phyloP scores from a whole-genome alignment of 1,140 invertebrate species.

The Cotesia typhae region DNA sequence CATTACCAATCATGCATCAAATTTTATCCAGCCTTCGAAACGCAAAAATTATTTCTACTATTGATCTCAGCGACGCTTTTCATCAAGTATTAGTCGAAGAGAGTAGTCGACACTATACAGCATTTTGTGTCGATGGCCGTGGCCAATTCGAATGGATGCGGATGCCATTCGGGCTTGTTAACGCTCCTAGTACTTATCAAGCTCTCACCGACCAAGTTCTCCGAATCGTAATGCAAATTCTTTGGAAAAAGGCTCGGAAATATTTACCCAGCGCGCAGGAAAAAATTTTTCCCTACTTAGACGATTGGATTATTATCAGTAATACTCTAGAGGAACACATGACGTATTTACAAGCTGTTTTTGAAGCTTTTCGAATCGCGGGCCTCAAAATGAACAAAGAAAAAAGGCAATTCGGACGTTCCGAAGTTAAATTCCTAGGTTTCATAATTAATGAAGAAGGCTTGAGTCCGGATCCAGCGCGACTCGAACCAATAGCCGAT shows the following conservation, averaged over 20 bases:
- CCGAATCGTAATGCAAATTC: too few relatives aligned
- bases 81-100: conserved; percentile 27
- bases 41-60: conserved; percentile 40
- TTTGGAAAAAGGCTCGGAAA: too few relatives aligned
- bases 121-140: conserved; percentile 48
- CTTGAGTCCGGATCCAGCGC: too few relatives aligned
- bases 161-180: conserved; percentile 61
- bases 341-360: neutral
- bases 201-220: too few relatives aligned
- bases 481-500: too few relatives aligned
- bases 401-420: neutral
- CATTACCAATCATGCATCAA: conserved; percentile 24
- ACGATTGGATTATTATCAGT: too few relatives aligned
- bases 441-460: too few relatives aligned
- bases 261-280: too few relatives aligned
- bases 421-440: neutral
- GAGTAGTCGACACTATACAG: conserved; percentile 27
- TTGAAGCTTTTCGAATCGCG: neutral
- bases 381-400: neutral
- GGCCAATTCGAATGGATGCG: conserved; percentile 57
- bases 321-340: neutral
- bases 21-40: conserved; percentile 35
- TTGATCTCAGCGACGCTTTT: conserved; percentile 51
- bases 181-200: conserved; percentile 42
- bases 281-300: too few relatives aligned